Percentiles rank a stretch among this genome's conserved stretches.
phyloP scores from a whole-genome alignment of 2,797 vertebrate species.

The Crenuchus spilurus region DNA sequence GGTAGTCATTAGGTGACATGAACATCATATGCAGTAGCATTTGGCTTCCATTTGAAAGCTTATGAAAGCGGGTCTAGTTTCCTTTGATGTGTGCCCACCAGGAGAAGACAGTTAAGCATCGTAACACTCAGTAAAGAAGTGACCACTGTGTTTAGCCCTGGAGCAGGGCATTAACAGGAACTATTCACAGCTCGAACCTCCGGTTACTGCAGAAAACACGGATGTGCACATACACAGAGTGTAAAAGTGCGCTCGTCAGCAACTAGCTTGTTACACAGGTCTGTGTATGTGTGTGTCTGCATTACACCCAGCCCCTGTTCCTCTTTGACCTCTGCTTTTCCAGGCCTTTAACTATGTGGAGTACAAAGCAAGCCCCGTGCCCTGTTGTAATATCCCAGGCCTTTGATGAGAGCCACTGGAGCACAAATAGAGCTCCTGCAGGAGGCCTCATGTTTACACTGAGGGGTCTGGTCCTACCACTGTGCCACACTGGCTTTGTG shows the following conservation, averaged over 20 bases:
- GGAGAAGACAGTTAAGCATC: constrained; percentile 49
- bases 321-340: constrained; percentile 41
- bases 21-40: constrained; percentile 17
- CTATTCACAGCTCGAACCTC: constrained; percentile 30
- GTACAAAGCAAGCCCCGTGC: constrained; percentile 42
- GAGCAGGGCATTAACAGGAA: constrained; percentile 24
- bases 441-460: constrained; percentile 47
- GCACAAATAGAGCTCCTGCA: constrained; percentile 52
- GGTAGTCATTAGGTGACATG: not conserved
- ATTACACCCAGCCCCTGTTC: constrained; percentile 29
- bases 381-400: constrained; percentile 51
- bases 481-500: constrained; percentile 25
- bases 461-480: constrained; percentile 30
- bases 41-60: constrained; percentile 19
- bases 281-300: constrained; percentile 22
- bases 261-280: constrained; percentile 16
- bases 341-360: constrained; percentile 40
- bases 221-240: constrained; percentile 13
- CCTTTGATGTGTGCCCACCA: constrained; percentile 38
- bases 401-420: constrained; percentile 58
- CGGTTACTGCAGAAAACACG: constrained; percentile 21
- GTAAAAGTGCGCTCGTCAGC: constrained; percentile 8
- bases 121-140: constrained; percentile 31
- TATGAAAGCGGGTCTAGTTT: constrained; percentile 28
- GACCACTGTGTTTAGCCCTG: constrained; percentile 39